Percentiles rank a stretch among this genome's conserved stretches.
Conservation (phyloP, 2,113 vertebrate genomes). For the Pseudorectes ferrugineus region DNA sequence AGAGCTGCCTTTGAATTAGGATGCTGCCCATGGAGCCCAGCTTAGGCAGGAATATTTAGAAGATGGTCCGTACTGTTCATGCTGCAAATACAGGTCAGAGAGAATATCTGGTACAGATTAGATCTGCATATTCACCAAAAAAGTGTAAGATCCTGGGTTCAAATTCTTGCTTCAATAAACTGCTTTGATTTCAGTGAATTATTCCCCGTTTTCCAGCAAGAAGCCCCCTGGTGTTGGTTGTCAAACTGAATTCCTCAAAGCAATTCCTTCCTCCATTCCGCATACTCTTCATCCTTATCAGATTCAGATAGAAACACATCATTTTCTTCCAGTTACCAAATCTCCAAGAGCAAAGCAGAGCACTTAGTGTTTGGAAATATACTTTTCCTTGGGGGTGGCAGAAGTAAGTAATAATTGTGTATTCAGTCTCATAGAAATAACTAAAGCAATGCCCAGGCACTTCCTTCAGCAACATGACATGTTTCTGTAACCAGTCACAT, state of each 20-base stretch:
- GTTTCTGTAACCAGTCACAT: neutral
- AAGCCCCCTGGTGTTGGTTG: neutral
- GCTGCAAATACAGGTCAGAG: neutral
- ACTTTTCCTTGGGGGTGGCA: neutral
- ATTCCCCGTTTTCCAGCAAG: neutral
- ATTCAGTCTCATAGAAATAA: neutral
- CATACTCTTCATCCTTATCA: neutral
- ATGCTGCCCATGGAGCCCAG: neutral
- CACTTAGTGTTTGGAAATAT: neutral
- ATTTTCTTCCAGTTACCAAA: neutral
- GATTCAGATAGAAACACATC: neutral
- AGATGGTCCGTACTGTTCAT: neutral
- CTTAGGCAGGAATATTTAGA: neutral
- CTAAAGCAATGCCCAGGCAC: neutral
- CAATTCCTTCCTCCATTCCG: accelerated
- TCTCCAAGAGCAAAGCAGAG: neutral
- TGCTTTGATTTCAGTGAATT: neutral
- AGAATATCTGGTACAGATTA: neutral
- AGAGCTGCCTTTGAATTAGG: neutral
- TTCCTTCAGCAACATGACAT: accelerated
- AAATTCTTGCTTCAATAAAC: neutral
- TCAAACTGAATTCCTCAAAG: neutral
- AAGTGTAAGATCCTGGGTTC: neutral
- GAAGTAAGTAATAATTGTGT: neutral
- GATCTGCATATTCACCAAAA: neutral